phyloP scores from a whole-genome alignment of 1,140 invertebrate genomes.

The Eubasilissa regina region DNA sequence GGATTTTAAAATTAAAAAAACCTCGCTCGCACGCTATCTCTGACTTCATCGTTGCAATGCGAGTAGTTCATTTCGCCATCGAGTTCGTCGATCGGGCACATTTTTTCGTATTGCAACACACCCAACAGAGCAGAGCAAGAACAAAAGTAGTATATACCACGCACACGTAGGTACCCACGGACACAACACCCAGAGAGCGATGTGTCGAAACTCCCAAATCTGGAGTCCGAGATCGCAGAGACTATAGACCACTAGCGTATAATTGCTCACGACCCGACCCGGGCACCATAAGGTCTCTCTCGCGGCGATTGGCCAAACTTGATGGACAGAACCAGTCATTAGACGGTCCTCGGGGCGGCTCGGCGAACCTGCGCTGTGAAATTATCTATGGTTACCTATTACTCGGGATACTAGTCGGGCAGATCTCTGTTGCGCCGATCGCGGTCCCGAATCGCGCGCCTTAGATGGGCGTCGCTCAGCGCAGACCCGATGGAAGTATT shows the following conservation, averaged over 20 bases:
- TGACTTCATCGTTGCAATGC: constrained; percentile 6
- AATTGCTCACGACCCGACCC: constrained; percentile 57
- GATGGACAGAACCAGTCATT: constrained; percentile 58
- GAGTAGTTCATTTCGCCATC: constrained; percentile 16
- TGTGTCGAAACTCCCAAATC: constrained; percentile 29
- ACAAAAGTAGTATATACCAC: constrained; percentile 8
- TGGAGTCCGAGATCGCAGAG: constrained; percentile 24
- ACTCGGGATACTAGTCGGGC: background rate
- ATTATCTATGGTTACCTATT: constrained; percentile 58
- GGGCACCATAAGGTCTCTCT: constrained; percentile 44
- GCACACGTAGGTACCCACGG: background rate
- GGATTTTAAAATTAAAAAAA: no score
- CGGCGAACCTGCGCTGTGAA: constrained; percentile 53
- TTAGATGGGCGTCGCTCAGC: constrained; percentile 20
- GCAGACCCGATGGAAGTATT: no score
- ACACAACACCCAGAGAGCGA: background rate
- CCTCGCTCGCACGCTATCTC: background rate
- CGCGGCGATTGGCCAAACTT: constrained; percentile 55
- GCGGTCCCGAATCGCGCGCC: constrained; percentile 21
- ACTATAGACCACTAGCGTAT: constrained; percentile 34
- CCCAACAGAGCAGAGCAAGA: background rate
- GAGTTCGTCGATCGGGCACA: constrained; percentile 10
- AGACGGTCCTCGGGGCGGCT: constrained; percentile 52
- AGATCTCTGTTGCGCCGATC: constrained; percentile 22
- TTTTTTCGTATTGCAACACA: constrained; percentile 18